These are phyloP conservation scores for Sebastes baramenuke DNA, from an alignment of 2,797 vertebrate species.

Conservation along the genomic window DNA sequence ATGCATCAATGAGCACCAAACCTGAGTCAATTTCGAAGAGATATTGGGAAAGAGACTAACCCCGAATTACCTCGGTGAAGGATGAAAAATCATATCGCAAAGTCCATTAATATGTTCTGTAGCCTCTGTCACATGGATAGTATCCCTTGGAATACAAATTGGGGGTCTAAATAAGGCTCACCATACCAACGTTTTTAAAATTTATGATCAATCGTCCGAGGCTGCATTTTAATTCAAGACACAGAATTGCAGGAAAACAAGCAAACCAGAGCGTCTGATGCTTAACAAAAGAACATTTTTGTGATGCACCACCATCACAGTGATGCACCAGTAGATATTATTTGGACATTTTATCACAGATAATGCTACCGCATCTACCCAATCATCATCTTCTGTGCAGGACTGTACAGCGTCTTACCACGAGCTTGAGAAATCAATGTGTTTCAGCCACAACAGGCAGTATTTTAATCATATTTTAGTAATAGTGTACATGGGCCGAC, in stretches of 20 bases:
- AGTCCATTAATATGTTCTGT: slow-evolving; percentile 62
- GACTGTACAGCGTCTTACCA: neutral
- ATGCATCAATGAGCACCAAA: slow-evolving; percentile 59
- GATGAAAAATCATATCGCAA: slow-evolving; percentile 48
- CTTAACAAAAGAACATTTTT: neutral
- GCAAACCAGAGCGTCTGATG: slow-evolving; percentile 2
- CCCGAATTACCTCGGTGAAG: slow-evolving; percentile 43
- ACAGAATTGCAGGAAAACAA: slow-evolving; percentile 23
- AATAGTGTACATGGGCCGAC: no score
- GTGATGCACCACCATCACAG: neutral
- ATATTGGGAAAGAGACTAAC: slow-evolving; percentile 51
- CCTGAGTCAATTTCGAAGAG: slow-evolving; percentile 53
- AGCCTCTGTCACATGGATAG: slow-evolving; percentile 35
- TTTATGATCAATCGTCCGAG: neutral
- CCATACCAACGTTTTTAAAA: slow-evolving; percentile 20
- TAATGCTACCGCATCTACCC: neutral
- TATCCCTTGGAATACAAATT: slow-evolving; percentile 50
- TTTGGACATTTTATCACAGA: neutral
- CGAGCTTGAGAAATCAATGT: neutral
- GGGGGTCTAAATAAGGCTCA: slow-evolving; percentile 33
- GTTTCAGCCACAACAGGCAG: neutral
- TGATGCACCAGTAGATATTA: neutral
- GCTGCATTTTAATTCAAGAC: slow-evolving; percentile 33
- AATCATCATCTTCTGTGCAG: neutral
- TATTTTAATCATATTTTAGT: neutral